Percentiles rank a stretch among this genome's conserved stretches.
phyloP scores from a whole-genome alignment of 2,797 vertebrate genomes.

The Brachymystax lenok region DNA sequence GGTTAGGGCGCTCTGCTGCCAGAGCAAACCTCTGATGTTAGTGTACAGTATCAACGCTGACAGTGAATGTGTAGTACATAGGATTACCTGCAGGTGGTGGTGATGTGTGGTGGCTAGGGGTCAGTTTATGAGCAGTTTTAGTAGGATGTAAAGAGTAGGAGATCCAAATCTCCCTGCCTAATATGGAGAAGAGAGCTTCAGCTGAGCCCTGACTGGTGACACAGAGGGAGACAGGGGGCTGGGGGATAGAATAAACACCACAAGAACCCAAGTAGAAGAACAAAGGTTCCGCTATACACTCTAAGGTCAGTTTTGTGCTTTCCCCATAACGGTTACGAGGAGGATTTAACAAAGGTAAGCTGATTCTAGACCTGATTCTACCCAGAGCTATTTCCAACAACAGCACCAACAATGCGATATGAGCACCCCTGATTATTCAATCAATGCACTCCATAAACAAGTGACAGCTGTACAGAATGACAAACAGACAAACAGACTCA shows the following conservation, averaged over 20 bases:
- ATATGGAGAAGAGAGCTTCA: constrained; percentile 62
- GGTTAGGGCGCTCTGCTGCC: neutral
- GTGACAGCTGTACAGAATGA: constrained; percentile 17
- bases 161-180: constrained; percentile 68
- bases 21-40: neutral
- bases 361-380: neutral
- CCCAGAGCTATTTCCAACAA: neutral
- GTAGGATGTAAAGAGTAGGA: constrained; percentile 46
- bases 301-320: neutral
- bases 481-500: constrained; percentile 1
- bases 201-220: constrained; percentile 55
- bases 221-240: constrained; percentile 32
- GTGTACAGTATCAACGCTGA: neutral
- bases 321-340: constrained; percentile 9
- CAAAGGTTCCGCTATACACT: neutral
- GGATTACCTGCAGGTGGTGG: constrained; percentile 69
- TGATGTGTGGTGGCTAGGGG: constrained; percentile 50
- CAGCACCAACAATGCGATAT: constrained; percentile 20
- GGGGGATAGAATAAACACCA: constrained; percentile 9
- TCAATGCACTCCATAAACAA: constrained; percentile 19
- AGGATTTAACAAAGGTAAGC: neutral
- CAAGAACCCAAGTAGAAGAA: neutral
- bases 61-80: constrained; percentile 46
- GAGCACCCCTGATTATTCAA: constrained; percentile 41
- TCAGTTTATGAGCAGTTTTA: constrained; percentile 24